Evolutionary conservation across 2,113 vertebrate species (phyloP).

Genomic region (Penelope pileata): DNA sequence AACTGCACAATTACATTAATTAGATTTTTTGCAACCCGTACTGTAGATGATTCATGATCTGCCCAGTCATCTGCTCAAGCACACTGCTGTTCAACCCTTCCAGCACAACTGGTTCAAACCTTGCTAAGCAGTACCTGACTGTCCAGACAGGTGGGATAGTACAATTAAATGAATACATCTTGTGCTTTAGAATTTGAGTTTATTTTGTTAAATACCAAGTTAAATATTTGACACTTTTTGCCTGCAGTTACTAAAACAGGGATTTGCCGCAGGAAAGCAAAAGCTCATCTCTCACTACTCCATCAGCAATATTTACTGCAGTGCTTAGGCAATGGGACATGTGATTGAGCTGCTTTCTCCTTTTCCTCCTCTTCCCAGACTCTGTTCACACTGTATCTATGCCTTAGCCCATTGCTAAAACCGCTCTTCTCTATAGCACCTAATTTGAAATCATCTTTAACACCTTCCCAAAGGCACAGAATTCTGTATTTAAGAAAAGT

Average conservation of each 20-base stretch:
- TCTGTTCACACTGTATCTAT: background rate
- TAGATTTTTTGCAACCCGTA: background rate
- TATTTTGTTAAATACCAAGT: conserved; percentile 29
- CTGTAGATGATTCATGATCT: background rate
- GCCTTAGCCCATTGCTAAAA: rapidly evolving
- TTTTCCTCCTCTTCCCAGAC: background rate
- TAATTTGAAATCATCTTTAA: background rate
- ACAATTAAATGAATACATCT: background rate
- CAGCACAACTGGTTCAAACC: background rate
- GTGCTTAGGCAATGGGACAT: background rate
- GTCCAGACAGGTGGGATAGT: background rate
- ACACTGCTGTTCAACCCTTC: background rate
- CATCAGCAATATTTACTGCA: conserved; percentile 4
- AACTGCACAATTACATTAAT: background rate
- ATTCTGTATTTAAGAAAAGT: background rate
- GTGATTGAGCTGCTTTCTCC: background rate
- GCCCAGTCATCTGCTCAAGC: background rate
- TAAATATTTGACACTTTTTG: conserved; percentile 46
- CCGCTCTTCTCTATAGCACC: background rate
- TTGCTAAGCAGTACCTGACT: background rate
- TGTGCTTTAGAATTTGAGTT: background rate
- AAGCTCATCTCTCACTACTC: background rate
- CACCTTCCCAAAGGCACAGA: background rate
- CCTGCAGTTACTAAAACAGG: conserved; percentile 24
- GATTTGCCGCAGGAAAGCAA: background rate